Conservation (phyloP, 2,113 vertebrate species). For the Cariama cristata region DNA sequence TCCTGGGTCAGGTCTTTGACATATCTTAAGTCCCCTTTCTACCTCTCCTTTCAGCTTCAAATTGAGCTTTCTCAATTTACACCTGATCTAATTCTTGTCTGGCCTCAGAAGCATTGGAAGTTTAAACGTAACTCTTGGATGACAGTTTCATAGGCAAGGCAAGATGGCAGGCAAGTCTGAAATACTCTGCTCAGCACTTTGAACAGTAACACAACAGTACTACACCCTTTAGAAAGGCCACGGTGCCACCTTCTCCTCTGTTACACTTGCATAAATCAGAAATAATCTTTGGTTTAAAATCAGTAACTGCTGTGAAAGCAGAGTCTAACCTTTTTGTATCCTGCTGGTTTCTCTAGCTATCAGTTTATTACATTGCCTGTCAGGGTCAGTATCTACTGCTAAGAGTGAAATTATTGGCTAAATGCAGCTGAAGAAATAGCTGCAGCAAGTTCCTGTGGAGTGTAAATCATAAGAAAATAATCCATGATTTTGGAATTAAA, state of each 20-base stretch:
- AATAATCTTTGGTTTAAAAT: background rate
- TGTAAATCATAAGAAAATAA: background rate
- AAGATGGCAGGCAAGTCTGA: background rate
- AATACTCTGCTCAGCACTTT: background rate
- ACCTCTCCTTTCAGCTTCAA: background rate
- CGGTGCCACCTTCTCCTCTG: accelerated
- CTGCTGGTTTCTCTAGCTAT: background rate
- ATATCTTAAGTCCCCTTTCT: background rate
- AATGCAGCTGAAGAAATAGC: background rate
- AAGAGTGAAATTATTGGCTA: background rate
- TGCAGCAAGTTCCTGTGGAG: background rate
- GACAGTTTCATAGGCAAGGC: background rate
- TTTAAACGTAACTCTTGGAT: background rate
- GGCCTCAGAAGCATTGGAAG: background rate
- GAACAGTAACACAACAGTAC: background rate
- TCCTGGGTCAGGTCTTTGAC: background rate
- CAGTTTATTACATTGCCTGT: background rate
- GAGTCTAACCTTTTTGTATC: background rate
- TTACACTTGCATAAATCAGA: background rate
- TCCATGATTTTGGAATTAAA: background rate
- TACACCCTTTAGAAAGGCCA: background rate
- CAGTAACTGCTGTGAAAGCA: background rate
- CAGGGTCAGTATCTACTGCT: background rate
- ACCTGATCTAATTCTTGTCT: background rate
- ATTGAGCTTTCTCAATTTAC: background rate